phyloP scores from a whole-genome alignment of 2,113 vertebrate genomes.

The Aegotheles bennettii region DNA sequence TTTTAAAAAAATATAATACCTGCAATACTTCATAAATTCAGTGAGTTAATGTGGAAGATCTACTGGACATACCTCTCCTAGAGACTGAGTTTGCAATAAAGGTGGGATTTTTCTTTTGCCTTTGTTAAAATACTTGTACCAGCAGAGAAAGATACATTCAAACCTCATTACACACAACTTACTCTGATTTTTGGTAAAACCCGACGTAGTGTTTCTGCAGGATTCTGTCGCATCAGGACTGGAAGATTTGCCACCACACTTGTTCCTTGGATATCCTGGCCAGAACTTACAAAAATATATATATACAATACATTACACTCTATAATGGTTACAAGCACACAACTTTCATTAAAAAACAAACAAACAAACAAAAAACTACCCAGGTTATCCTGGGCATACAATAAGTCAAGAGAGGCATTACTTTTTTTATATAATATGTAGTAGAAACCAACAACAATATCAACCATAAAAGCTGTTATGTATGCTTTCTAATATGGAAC shows the following conservation, averaged over 20 bases:
- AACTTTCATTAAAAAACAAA: neutral
- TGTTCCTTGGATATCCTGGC: slow-evolving; percentile 89
- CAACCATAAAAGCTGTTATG: neutral
- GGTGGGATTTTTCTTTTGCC: neutral
- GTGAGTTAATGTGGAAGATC: neutral
- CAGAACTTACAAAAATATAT: slow-evolving; percentile 78
- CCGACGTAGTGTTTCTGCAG: slow-evolving; percentile 89
- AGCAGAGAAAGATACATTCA: neutral
- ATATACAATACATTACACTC: slow-evolving; percentile 30
- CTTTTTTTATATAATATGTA: neutral
- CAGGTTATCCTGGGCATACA: neutral
- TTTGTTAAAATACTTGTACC: neutral
- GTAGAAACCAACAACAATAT: neutral
- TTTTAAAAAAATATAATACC: neutral
- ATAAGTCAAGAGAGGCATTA: neutral
- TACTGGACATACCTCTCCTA: neutral
- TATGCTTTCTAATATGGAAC: neutral
- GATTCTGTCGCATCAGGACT: slow-evolving; percentile 88
- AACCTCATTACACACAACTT: slow-evolving; percentile 61
- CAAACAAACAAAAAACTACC: neutral
- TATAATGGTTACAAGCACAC: neutral
- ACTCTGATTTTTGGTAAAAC: slow-evolving; percentile 94
- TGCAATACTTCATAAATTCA: neutral
- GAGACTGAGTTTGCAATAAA: neutral
- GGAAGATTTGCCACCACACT: slow-evolving; percentile 93